phyloP scores from a whole-genome alignment of 2,888 invertebrate genomes.

The Odontothrips loti region DNA sequence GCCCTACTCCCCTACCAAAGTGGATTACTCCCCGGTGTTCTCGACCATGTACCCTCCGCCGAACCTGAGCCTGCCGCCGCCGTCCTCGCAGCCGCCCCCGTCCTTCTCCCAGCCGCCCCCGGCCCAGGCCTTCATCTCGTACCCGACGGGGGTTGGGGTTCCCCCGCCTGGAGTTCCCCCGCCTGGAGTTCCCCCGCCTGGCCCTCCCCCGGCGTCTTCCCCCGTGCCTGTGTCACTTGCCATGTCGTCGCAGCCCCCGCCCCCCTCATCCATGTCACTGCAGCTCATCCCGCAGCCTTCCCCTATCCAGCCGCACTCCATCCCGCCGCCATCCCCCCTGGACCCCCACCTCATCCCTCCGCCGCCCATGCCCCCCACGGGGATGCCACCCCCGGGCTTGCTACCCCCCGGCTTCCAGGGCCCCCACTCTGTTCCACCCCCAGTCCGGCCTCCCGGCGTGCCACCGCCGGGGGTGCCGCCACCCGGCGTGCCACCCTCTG shows the following conservation, averaged over 20 bases:
- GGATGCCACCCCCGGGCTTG: slow-evolving; percentile 38
- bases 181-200: slow-evolving; percentile 46
- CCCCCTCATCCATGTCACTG: slow-evolving; percentile 47
- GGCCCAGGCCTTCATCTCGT: slow-evolving; percentile 30
- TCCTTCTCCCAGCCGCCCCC: slow-evolving; percentile 29
- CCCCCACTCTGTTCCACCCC: slow-evolving; percentile 43
- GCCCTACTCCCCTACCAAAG: slow-evolving; percentile 38
- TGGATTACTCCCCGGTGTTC: not conserved
- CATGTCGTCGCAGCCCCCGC: slow-evolving; percentile 38
- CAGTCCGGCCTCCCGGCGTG: slow-evolving; percentile 40
- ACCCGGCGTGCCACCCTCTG: slow-evolving; percentile 43
- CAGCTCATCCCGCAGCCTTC: slow-evolving; percentile 47
- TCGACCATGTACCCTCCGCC: slow-evolving; percentile 24
- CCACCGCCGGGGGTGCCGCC: not conserved
- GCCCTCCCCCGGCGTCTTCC: slow-evolving; percentile 39
- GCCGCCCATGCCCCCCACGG: slow-evolving; percentile 40
- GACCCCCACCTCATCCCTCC: slow-evolving; percentile 51
- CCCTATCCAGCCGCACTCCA: slow-evolving; percentile 46
- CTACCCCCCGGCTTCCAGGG: slow-evolving; percentile 41
- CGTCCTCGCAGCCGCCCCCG: slow-evolving; percentile 33
- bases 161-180: slow-evolving; percentile 52
- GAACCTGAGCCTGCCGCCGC: slow-evolving; percentile 31
- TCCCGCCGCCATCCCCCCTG: slow-evolving; percentile 54
- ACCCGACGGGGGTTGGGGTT: slow-evolving; percentile 35
- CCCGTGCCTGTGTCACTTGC: not conserved